Base-by-base conservation (phyloP, 64 coral and sea anemone species). In the Actinia equina region DNA sequence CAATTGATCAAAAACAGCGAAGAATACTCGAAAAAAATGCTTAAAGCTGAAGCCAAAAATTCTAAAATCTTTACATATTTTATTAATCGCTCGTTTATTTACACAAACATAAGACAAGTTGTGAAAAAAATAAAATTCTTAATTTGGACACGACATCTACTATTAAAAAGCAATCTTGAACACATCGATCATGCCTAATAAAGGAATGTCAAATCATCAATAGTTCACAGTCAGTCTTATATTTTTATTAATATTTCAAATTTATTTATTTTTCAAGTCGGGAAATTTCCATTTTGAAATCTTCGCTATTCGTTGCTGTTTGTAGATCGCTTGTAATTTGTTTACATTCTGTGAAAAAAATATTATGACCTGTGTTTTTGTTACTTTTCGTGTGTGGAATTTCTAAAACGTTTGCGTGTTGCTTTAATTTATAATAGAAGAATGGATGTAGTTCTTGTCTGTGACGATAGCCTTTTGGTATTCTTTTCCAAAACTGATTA, bases 1-100 rank as follows among this genome's bases (percentile, higher is more conserved):
- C n/a, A n/a, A n/a, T n/a, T n/a, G n/a, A 30, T 22, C 7, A 4
- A 65, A 30, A 30, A 74, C 37, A 25, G 41, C 37, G 25, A 26
- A 74, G 65, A 86, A 65, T 65, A 77, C 88, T 89, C 26, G 62
- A 55, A 82, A 74, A 41, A 41, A 74, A 10, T 74, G 37, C 37
- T 14, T n/a, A n/a, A 74, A 2, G 1, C 7, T 19, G n/a, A 65
- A 19, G 1, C n/a, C 9, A 65, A 65, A 65, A 65, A 41, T 12
- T 10, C 13, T 26, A 30, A 14, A 74, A 74, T 14, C 8, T 8
- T 26, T 74, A 14, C n/a, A 41, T 26, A 74, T 74, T 37, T 30
- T 37, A 14, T 74, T 3, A 15, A 74, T 16, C 27, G n/a, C 9
- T 26, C 2, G 19, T 26, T 9, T 74, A 74, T 74, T 74, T 74